phyloP scores from a whole-genome alignment of 2,797 vertebrate genomes.

The Hapalemur alaotrensis region DNA sequence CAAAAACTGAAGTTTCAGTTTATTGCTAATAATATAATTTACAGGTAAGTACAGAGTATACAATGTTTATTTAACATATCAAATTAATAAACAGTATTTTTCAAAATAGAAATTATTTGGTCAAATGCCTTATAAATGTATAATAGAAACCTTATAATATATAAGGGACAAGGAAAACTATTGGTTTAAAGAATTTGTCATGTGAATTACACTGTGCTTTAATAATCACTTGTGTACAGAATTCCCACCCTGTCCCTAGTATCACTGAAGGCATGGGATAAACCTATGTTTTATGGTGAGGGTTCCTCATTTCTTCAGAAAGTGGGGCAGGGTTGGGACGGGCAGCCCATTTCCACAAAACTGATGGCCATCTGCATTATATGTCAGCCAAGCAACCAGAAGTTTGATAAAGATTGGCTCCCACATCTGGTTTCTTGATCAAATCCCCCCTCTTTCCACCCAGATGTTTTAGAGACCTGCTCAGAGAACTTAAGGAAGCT shows the following conservation, averaged over 20 bases:
- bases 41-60: neutral
- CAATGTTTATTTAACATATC: neutral
- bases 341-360: constrained; percentile 54
- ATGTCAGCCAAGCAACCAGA: constrained; percentile 63
- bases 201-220: neutral
- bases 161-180: neutral
- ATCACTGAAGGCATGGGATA: neutral
- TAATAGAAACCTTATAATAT: neutral
- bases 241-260: neutral
- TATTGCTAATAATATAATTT: neutral
- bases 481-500: neutral
- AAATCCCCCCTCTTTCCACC: constrained; percentile 33
- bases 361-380: constrained; percentile 54
- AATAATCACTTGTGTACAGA: neutral
- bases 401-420: constrained; percentile 56
- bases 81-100: constrained; percentile 12
- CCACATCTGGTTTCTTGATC: constrained; percentile 54
- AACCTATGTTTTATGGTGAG: neutral
- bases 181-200: neutral
- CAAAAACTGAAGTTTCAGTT: neutral
- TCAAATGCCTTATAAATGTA: neutral
- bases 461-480: constrained; percentile 59
- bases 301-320: neutral
- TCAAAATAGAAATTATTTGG: neutral
- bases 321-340: neutral